phyloP scores from a whole-genome alignment of 2,797 vertebrate species.

The Cetoscarus ocellatus region DNA sequence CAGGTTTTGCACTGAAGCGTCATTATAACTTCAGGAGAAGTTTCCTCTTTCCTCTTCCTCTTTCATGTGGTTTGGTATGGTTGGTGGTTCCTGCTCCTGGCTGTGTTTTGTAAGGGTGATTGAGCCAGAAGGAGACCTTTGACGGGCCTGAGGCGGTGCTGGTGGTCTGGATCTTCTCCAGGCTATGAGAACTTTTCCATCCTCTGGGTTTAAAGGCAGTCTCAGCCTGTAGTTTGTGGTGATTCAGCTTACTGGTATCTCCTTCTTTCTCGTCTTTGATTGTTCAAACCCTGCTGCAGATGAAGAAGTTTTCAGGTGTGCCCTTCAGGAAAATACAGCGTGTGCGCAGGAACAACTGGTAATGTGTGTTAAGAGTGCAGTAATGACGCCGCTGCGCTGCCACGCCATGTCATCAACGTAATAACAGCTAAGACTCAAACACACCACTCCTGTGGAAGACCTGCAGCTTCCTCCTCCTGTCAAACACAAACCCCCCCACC shows the following conservation, averaged over 20 bases:
- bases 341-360: not conserved
- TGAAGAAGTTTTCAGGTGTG: not conserved
- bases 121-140: too few relatives aligned
- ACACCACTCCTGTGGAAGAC: not conserved
- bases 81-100: too few relatives aligned
- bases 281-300: not conserved
- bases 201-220: not conserved
- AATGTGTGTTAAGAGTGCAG: not conserved
- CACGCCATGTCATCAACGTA: not conserved
- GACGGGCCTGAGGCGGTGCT: too few relatives aligned
- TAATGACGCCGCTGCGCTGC: not conserved
- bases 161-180: not conserved
- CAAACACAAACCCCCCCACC: slow-evolving; percentile 18
- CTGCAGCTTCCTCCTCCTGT: not conserved
- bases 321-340: not conserved
- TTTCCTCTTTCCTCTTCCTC: too few relatives aligned
- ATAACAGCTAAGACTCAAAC: not conserved
- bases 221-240: not conserved
- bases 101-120: too few relatives aligned
- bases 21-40: too few relatives aligned
- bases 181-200: not conserved
- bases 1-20: too few relatives aligned
- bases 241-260: not conserved
- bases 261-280: not conserved
- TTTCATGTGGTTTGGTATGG: too few relatives aligned